These are phyloP conservation scores for Lophius americanus DNA, from an alignment of 2,797 vertebrate species.

Conservation along the genomic window DNA sequence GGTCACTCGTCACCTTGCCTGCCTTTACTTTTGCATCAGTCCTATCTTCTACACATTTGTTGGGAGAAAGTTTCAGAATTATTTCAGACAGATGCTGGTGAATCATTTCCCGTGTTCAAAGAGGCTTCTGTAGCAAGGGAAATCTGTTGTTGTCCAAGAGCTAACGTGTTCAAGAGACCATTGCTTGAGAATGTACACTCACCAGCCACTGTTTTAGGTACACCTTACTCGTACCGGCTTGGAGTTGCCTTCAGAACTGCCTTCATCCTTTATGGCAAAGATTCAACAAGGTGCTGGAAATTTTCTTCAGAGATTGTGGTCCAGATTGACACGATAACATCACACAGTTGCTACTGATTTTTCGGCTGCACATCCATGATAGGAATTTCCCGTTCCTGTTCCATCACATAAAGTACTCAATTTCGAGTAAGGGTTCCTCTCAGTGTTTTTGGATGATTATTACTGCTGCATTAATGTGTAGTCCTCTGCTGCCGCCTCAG, in stretches of 20 bases:
- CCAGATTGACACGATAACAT: constrained; percentile 41
- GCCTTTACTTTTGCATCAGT: constrained; percentile 83
- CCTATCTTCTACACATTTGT: constrained; percentile 85
- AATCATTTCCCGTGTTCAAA: constrained; percentile 57
- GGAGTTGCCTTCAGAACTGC: no score
- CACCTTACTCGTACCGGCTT: no score
- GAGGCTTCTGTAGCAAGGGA: constrained; percentile 11
- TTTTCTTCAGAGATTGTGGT: constrained; percentile 21
- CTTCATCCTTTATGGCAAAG: not conserved
- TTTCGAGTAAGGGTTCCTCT: no score
- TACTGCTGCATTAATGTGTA: no score
- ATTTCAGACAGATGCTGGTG: constrained; percentile 69
- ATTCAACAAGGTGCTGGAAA: constrained; percentile 26
- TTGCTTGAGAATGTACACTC: not conserved
- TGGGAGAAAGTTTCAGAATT: constrained; percentile 82
- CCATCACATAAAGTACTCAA: no score
- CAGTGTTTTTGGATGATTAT: no score
- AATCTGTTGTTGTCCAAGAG: not conserved
- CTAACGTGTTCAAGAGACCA: not conserved
- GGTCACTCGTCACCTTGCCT: constrained; percentile 73
- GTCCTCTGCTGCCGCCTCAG: no score
- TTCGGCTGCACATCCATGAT: constrained; percentile 59
- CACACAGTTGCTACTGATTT: constrained; percentile 59
- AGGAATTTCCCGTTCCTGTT: no score
- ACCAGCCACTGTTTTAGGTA: no score